Conservation (phyloP, 2,888 invertebrate species). For the Sympetrum striolatum region DNA sequence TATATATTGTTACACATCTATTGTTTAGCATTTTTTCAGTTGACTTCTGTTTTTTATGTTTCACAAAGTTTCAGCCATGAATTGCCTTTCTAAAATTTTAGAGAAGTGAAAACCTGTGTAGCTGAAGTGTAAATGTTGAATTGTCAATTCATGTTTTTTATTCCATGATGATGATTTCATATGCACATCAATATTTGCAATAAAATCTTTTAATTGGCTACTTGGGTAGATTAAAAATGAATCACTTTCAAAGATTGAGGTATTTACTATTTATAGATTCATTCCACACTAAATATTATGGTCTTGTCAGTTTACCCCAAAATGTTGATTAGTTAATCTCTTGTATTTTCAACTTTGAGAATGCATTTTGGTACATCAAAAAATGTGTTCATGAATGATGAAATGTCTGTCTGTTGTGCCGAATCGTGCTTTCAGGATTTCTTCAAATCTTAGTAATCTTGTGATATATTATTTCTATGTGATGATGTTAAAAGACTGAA, state of each 20-base stretch:
- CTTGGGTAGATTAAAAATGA: slow-evolving; percentile 23
- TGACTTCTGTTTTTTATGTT: neutral
- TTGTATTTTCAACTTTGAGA: slow-evolving; percentile 4
- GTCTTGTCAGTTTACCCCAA: slow-evolving; percentile 6
- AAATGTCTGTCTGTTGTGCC: slow-evolving; percentile 43
- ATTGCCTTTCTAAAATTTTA: slow-evolving; percentile 16
- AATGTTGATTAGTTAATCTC: slow-evolving; percentile 12
- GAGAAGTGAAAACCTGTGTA: neutral
- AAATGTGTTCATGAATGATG: slow-evolving; percentile 14
- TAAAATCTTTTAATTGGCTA: slow-evolving; percentile 15
- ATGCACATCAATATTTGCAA: neutral
- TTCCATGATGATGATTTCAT: neutral
- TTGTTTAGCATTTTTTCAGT: slow-evolving; percentile 32
- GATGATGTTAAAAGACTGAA: slow-evolving; percentile 46
- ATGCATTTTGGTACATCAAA: slow-evolving; percentile 33
- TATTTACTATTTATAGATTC: slow-evolving; percentile 23
- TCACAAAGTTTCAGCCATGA: neutral
- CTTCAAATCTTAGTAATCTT: slow-evolving; percentile 44
- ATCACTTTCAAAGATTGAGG: slow-evolving; percentile 35
- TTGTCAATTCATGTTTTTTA: neutral
- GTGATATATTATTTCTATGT: slow-evolving; percentile 44
- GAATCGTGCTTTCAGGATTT: slow-evolving; percentile 43
- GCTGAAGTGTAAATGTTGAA: neutral
- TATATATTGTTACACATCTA: slow-evolving; percentile 11
- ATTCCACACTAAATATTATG: slow-evolving; percentile 28